Base-by-base conservation (phyloP, 64 coral and sea anemone genomes). In the Dendronephthya gigantea region DNA sequence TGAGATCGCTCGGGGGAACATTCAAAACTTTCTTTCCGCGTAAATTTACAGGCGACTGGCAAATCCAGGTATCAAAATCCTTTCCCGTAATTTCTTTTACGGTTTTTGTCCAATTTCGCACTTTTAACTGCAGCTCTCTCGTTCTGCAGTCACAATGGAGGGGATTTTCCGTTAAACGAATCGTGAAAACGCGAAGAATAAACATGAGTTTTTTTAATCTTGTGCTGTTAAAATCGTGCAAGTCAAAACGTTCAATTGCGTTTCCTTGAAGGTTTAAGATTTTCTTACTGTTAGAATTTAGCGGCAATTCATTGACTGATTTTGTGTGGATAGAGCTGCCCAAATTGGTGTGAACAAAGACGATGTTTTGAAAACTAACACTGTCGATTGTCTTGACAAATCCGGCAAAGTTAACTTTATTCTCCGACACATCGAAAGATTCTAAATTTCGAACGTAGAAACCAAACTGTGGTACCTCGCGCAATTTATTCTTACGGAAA, bases 61-160 rank as follows among this genome's bases (percentile, higher is more conserved):
- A 94, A 68, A 85, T 88, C 92, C 92, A 94, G 14, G 86, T 87
- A 28, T 82, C 14, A 66, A 94, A 94, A 5, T 91, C 86, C 9
- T 76, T 9, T 4, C 33, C 29, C 41, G 31, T 0, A 9, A 94
- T 37, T 25, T 86, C 31, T 11, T 35, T 22, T 8, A 79, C 9
- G 25, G 45, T 87, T 43, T 50, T 38, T 9, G 82, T 62, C 19
- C 81, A 56, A 1, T 45, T 9, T 76, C 41, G 70, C 10, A 92
- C 58, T 39, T 51, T 82, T 4, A 39, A 58, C 8, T 49, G 39
- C 1, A 89, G 14, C 12, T 29, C 8, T 28, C 89, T 16, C 8
- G 83, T 81, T 33, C 83, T 36, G 14, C 93, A 86, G 58, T 89
- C 81, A n/a, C 93, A 94, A 9, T 55, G 0, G 9, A 95, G 41